Evolutionary conservation across 2,113 vertebrate genomes (phyloP), one percentile per base, ranked within the genome.

Genomic region (Cololabis saira): DNA sequence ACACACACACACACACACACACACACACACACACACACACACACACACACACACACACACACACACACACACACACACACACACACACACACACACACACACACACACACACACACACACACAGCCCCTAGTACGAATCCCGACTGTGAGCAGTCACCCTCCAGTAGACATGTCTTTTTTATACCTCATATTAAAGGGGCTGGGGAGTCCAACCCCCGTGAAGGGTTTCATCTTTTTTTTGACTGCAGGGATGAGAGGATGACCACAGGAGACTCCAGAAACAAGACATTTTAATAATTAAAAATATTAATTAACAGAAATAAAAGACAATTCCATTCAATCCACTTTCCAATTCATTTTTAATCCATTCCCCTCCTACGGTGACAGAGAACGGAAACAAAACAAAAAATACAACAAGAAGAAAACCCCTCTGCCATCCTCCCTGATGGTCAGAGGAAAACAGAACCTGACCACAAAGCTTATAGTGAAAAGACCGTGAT

Each of bases 61-160:
- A 47, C 48, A 30, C 24, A 27, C 24, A 27, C 24, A 27, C 24
- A 27, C 24, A 27, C 24, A 27, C 24, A 27, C 24, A 27, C 24
- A 27, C 24, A 27, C 24, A 27, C 72, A 45, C 65, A 44, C 33
- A 71, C 64, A 63, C 57, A 56, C 17, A 47, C 48, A 51, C 21
- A 47, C 47, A 22, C 15, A 69, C 54, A 47, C 59, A 59, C 59
- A 63, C 43, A 27, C 27, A 64, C 41, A 41, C 48, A 66, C 52
- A 66, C 57, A 53, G 70, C 75, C 74, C 73, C 71, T 84, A 62
- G 77, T 75, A 62, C 50, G 54, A 64, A 60, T 54, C 70, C 76
- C 45, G 0, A 70, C 87, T 73, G 67, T 48, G 62, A 79, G 66
- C 63, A 78, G 82, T 87, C 87, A 83, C 66, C 74, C 76, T 70